Percentiles rank a stretch among this genome's conserved stretches.
These are phyloP conservation scores for Drosophila setosimentum DNA, from an alignment of 2,888 invertebrate genomes.

Conservation along the genomic window DNA sequence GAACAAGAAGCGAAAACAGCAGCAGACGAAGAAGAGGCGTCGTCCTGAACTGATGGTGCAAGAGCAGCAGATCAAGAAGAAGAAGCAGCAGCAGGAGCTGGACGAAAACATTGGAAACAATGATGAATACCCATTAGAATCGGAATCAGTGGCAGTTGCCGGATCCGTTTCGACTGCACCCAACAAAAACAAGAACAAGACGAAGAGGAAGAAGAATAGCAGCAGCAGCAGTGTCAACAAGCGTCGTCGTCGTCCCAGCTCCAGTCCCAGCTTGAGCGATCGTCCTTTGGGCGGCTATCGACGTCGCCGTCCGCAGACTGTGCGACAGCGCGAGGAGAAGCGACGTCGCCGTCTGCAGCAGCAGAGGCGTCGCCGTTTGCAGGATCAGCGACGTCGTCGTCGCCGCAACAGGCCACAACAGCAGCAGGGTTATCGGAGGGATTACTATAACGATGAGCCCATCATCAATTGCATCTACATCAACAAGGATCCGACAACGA, in stretches of 20 bases:
- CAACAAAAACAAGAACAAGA: slow-evolving; percentile 34
- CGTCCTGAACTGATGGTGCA: slow-evolving; percentile 14
- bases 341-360: slow-evolving; percentile 51
- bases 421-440: slow-evolving; percentile 30
- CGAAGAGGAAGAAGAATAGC: slow-evolving; percentile 31
- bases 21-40: slow-evolving; percentile 25
- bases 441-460: slow-evolving; percentile 60
- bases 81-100: slow-evolving; percentile 12
- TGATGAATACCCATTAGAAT: slow-evolving; percentile 20
- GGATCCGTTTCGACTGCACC: background rate
- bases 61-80: slow-evolving; percentile 17
- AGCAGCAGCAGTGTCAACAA: slow-evolving; percentile 33
- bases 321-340: slow-evolving; percentile 28
- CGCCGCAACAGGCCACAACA: slow-evolving; percentile 59
- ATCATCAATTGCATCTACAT: slow-evolving; percentile 80
- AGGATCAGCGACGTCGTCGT: slow-evolving; percentile 49
- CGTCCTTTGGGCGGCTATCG: slow-evolving; percentile 58
- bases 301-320: slow-evolving; percentile 60
- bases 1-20: slow-evolving; percentile 27
- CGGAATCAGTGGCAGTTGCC: background rate
- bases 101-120: background rate
- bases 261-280: background rate
- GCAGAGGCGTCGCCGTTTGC: slow-evolving; percentile 51
- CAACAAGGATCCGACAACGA: slow-evolving; percentile 66
- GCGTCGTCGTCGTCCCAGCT: slow-evolving; percentile 40